phyloP scores from a whole-genome alignment of 1,140 invertebrate species.

The Telenomus remus region DNA sequence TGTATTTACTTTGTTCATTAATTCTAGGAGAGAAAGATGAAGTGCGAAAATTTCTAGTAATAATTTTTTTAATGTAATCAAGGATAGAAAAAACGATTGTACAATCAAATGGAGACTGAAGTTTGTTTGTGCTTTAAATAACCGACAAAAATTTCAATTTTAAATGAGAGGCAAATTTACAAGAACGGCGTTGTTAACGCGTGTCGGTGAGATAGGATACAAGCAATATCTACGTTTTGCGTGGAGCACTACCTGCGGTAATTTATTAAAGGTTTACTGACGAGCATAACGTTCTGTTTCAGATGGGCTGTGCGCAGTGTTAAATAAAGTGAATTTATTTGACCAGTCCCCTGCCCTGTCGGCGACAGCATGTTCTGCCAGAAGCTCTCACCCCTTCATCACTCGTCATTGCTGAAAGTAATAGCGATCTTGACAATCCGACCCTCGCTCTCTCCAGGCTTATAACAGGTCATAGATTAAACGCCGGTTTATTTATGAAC shows the following conservation, averaged over 20 bases:
- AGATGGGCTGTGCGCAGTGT: constrained; percentile 41
- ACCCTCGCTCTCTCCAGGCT: constrained; percentile 19
- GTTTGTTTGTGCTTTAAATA: constrained; percentile 18
- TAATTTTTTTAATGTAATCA: not conserved
- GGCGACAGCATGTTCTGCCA: constrained; percentile 40
- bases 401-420: constrained; percentile 30
- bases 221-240: constrained; percentile 54
- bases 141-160: constrained; percentile 52
- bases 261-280: constrained; percentile 53
- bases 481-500: constrained; percentile 1
- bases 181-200: constrained; percentile 48
- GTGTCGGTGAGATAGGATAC: constrained; percentile 42
- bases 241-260: constrained; percentile 38
- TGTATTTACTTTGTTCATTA: too few species aligned
- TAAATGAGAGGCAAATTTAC: constrained; percentile 51
- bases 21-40: too few species aligned
- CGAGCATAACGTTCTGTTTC: constrained; percentile 42
- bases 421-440: constrained; percentile 26
- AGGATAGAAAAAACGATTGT: not conserved
- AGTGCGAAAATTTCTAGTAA: too few species aligned
- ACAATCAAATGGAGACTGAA: constrained; percentile 12
- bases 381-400: constrained; percentile 28
- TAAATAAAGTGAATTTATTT: constrained; percentile 62
- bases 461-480: constrained; percentile 9
- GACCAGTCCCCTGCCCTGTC: constrained; percentile 38